Conservation (phyloP, 2,888 invertebrate species). For the Sinotaia quadrata region DNA sequence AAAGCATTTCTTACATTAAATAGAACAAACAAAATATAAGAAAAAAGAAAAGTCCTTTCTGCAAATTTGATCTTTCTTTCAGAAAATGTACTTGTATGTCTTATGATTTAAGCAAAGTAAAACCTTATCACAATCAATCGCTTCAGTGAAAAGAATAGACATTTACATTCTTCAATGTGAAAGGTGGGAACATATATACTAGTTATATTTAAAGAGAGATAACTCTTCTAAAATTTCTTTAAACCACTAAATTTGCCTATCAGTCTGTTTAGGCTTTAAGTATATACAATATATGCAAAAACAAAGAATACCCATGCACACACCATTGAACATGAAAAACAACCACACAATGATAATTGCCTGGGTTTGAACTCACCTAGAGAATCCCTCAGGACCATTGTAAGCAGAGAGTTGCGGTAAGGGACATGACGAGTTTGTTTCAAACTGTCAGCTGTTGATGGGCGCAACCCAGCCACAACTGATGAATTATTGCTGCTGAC, state of each 20-base stretch:
- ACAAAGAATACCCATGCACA: not conserved
- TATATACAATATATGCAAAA: too few species aligned
- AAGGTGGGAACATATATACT: too few species aligned
- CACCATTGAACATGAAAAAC: not conserved
- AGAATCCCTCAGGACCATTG: conserved; percentile 69
- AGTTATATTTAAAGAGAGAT: too few species aligned
- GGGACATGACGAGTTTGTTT: conserved; percentile 53
- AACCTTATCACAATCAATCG: too few species aligned
- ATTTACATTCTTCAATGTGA: too few species aligned
- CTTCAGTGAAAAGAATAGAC: too few species aligned
- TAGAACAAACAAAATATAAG: not conserved
- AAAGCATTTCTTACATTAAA: not conserved
- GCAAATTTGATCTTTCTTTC: not conserved
- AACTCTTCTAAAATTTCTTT: too few species aligned
- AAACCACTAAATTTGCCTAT: too few species aligned
- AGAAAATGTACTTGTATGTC: not conserved
- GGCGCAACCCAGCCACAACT: not conserved
- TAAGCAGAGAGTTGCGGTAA: conserved; percentile 68
- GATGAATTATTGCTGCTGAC: too few species aligned
- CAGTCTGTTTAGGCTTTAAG: too few species aligned
- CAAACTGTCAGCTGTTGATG: conserved; percentile 19
- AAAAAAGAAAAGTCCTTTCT: not conserved
- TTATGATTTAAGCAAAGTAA: too few species aligned
- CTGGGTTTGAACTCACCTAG: conserved; percentile 52
- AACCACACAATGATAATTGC: not conserved